Conservation (phyloP, 2,797 vertebrate species). For the Rhinoraja longicauda region DNA sequence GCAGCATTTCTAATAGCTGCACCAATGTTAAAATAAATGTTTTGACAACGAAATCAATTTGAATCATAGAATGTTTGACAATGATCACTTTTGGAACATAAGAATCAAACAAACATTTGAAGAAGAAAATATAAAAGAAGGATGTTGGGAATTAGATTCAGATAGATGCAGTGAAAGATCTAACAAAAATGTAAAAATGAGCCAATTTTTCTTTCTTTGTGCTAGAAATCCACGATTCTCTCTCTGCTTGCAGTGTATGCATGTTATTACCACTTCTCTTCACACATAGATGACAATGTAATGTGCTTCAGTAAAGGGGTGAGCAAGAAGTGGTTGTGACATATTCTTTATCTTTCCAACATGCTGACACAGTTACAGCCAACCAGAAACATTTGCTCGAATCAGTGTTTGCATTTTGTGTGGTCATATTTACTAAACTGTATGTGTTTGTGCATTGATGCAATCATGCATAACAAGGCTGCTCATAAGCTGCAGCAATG, state of each 20-base stretch:
- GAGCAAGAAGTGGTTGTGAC: constrained; percentile 13
- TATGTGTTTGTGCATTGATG: constrained; percentile 24
- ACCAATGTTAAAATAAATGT: background rate
- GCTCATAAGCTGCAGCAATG: background rate
- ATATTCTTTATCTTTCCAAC: constrained; percentile 29
- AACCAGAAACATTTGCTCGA: background rate
- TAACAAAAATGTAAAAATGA: background rate
- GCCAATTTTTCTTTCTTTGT: background rate
- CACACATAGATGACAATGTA: constrained; percentile 5
- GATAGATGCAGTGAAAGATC: background rate
- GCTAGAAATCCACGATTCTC: background rate
- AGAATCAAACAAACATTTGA: background rate
- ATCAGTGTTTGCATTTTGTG: constrained; percentile 25
- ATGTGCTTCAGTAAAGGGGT: constrained; percentile 7
- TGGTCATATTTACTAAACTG: background rate
- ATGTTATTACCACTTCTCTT: background rate
- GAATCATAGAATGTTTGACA: background rate
- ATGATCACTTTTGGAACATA: background rate
- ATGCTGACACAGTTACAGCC: background rate
- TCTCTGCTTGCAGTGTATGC: background rate
- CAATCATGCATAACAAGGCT: background rate
- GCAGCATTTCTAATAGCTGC: too few species aligned
- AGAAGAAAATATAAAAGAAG: background rate
- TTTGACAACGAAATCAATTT: background rate
- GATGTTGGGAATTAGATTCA: background rate